These are phyloP conservation scores for Lycaon pictus DNA, from an alignment of 2,113 vertebrate genomes.

Conservation along the genomic window DNA sequence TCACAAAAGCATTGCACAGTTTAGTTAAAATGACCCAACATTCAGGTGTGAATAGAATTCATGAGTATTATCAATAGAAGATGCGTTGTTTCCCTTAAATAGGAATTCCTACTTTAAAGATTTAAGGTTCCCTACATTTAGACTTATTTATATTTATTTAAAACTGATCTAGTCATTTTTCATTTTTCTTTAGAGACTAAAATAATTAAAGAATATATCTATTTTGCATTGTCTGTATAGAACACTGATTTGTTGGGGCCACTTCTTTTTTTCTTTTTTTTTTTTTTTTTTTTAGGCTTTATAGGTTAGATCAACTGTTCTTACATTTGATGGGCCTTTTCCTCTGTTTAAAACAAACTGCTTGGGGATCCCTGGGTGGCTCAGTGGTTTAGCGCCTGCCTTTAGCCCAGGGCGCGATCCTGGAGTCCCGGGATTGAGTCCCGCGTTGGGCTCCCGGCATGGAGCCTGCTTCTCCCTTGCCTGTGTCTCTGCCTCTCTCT, in stretches of 20 bases:
- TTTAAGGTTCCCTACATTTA: neutral
- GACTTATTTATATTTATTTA: conserved; percentile 24
- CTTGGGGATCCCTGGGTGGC: neutral
- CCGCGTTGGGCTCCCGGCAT: neutral
- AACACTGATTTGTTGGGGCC: neutral
- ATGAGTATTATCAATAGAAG: neutral
- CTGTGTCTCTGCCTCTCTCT: too few species aligned
- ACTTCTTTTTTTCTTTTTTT: neutral
- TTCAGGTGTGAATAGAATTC: neutral
- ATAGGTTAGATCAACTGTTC: neutral
- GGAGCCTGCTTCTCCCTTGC: neutral
- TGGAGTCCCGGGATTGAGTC: neutral
- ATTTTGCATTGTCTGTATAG: conserved; percentile 2
- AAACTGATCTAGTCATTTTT: neutral
- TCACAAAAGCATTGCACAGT: neutral
- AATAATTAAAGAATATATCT: neutral
- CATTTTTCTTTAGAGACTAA: conserved; percentile 33
- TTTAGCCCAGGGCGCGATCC: neutral
- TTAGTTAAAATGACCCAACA: conserved; percentile 16
- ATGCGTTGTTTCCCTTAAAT: neutral
- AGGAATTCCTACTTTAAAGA: neutral
- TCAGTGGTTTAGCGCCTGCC: neutral
- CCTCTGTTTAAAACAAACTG: neutral
- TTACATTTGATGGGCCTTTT: neutral
- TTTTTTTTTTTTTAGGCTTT: neutral